A percentile compares a stretch with the other conserved stretches of the same genome.
Evolutionary conservation across 1,140 invertebrate genomes (phyloP).

Genomic region (Nephila pilipes): DNA sequence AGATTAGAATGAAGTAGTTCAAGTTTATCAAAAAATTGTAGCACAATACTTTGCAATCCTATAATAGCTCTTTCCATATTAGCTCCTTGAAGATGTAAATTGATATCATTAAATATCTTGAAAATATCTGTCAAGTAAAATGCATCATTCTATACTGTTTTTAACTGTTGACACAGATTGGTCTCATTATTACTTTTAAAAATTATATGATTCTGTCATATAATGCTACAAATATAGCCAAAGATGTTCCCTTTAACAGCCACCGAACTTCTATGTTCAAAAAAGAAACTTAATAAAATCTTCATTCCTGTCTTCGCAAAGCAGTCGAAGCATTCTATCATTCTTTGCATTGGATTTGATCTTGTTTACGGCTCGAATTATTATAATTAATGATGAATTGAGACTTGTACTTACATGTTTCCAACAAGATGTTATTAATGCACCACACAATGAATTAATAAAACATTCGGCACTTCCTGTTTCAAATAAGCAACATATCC

Average conservation of each 20-base stretch:
- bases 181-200: constrained; percentile 37
- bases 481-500: constrained; percentile 79
- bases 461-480: constrained; percentile 77
- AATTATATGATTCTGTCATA: neutral
- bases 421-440: neutral
- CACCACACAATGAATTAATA: constrained; percentile 42
- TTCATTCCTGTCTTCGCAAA: neutral
- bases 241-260: constrained; percentile 15
- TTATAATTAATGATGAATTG: constrained; percentile 39
- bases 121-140: constrained; percentile 31
- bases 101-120: neutral
- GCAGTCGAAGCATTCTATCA: neutral
- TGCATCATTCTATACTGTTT: neutral
- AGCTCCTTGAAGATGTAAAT: neutral
- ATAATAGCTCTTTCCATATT: neutral
- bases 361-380: neutral
- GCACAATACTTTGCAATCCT: neutral
- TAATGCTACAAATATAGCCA: constrained; percentile 2
- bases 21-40: neutral
- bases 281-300: neutral
- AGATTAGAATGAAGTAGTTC: neutral
- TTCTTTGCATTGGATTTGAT: constrained; percentile 8
- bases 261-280: constrained; percentile 6
- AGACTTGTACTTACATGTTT: constrained; percentile 22
- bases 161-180: neutral